A percentile compares a stretch with the other conserved stretches of the same genome.
Evolutionary conservation across 1,140 invertebrate species (phyloP).

Genomic region (Drosophila bifasciata): DNA sequence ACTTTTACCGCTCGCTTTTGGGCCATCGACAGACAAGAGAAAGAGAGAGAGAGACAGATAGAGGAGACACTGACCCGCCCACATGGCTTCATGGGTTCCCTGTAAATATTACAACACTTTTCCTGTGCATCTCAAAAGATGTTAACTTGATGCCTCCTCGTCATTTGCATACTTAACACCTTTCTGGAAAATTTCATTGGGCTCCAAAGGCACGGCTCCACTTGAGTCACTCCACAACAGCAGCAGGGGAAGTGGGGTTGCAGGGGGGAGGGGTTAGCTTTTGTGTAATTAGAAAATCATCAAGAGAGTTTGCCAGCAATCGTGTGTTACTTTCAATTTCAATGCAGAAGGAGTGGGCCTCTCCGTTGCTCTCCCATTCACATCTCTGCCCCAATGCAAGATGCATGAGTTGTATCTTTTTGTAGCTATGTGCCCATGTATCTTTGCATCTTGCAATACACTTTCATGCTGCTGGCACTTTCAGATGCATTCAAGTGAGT

Average conservation of each 20-base stretch:
- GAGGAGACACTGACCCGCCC: slow-evolving; percentile 32
- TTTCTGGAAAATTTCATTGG: slow-evolving; percentile 36
- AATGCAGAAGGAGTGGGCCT: slow-evolving; percentile 8
- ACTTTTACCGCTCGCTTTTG: slow-evolving; percentile 53
- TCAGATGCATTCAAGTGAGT: too few species aligned
- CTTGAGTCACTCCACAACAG: slow-evolving; percentile 33
- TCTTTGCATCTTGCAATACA: slow-evolving; percentile 24
- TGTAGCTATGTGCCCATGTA: too few species aligned
- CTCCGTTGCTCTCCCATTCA: neutral
- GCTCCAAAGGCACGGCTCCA: slow-evolving; percentile 4
- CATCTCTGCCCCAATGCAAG: slow-evolving; percentile 27
- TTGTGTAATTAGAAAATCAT: slow-evolving; percentile 55
- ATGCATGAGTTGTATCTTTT: slow-evolving; percentile 52
- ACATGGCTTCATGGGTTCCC: slow-evolving; percentile 30
- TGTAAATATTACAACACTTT: slow-evolving; percentile 51
- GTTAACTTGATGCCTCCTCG: slow-evolving; percentile 42
- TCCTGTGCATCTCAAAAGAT: neutral
- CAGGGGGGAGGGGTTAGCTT: slow-evolving; percentile 10
- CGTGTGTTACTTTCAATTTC: slow-evolving; percentile 54
- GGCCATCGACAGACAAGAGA: slow-evolving; percentile 1
- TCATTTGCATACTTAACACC: slow-evolving; percentile 56
- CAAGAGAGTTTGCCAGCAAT: slow-evolving; percentile 49
- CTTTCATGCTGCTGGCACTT: slow-evolving; percentile 39
- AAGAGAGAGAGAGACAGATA: neutral
- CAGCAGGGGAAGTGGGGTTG: too few species aligned